Base-by-base conservation (phyloP, 1,140 invertebrate species). In the Phocides pigmalion region DNA sequence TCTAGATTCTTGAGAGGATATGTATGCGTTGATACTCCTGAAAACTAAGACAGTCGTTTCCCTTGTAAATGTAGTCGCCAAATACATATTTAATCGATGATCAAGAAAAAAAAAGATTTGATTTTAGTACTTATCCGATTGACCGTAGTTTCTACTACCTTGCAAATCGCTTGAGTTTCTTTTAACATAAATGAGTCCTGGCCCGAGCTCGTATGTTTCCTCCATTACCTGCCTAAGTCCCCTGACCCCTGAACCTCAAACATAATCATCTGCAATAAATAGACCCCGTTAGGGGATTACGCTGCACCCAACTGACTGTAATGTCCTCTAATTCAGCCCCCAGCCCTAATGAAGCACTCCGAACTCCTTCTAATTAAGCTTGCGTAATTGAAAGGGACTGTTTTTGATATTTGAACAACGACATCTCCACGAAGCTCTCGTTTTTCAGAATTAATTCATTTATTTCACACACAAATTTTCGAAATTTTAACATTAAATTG, bases 381-480 rank as follows among this genome's bases (percentile, higher is more conserved):
- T 42, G 59, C 75, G 74, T 83, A 79, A 83, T 78, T 81, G 76
- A 74, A 83, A 74, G 73, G 73, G 61, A 54, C 64, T 68, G 75
- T 68, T 72, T 76, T 68, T 74, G 72, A 76, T 76, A 79, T 82
- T 79, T 72, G 76, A 81, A 81, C 74, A 74, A 69, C 58, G 68
- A 71, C 61, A 66, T 47, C 32, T 63, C 63, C 63, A 61, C 64
- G 44, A 56, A 19, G 14, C 28, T n/a, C 8, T 8, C 28, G 4
- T 3, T 19, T 41, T 58, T 32, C n/a, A n/a, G 25, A 28, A 28
- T 28, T 28, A 8, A 28, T 28, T 28, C 5, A 4, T 2, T 28
- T 6, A 28, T 28, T 28, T 28, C 2, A 28, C 25, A 1, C 9
- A 28, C 20, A 22, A 2, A 22, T 22, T 22, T 22, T 22, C 2